phyloP scores from a whole-genome alignment of 1,140 invertebrate species.

The Heterodera schachtii region DNA sequence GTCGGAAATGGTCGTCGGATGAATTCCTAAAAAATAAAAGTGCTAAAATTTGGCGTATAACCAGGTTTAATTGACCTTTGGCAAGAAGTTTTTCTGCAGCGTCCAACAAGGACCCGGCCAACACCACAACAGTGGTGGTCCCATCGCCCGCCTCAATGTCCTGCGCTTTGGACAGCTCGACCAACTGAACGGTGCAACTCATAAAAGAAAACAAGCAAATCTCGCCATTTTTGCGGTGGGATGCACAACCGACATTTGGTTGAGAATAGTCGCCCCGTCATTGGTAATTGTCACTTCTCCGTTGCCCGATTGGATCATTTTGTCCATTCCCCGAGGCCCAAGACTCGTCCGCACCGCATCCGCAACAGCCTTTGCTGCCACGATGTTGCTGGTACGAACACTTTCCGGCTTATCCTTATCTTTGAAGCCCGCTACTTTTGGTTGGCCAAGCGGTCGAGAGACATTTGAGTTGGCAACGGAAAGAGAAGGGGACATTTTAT shows the following conservation, averaged over 20 bases:
- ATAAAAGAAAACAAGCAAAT: conserved; percentile 31
- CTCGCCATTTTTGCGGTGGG: conserved; percentile 94
- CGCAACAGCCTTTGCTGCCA: conserved; percentile 96
- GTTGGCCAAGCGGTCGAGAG: not conserved
- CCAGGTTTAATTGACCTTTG: conserved; percentile 71
- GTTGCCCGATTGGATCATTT: conserved; percentile 97
- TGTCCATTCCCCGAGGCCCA: conserved; percentile 98
- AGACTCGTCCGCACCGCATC: conserved; percentile 97
- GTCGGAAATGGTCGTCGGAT: conserved; percentile 95
- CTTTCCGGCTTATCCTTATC: conserved; percentile 52
- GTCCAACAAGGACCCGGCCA: conserved; percentile 91
- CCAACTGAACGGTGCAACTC: conserved; percentile 73
- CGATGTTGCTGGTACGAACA: conserved; percentile 91
- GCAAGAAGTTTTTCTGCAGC: conserved; percentile 86
- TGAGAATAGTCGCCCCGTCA: conserved; percentile 98
- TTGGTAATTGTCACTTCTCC: conserved; percentile 98
- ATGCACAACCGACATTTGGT: conserved; percentile 97
- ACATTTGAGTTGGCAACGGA: not conserved
- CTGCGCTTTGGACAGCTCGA: conserved; percentile 95
- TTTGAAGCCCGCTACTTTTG: conserved; percentile 9
- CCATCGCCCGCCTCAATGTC: conserved; percentile 99
- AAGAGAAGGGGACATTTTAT: not conserved
- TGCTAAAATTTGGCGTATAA: conserved; percentile 30
- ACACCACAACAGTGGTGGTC: conserved; percentile 88
- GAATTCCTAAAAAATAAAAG: conserved; percentile 74